A percentile compares a stretch with the other conserved stretches of the same genome.
phyloP scores from a whole-genome alignment of 2,113 vertebrate species.

The Orientallactaga bullata region DNA sequence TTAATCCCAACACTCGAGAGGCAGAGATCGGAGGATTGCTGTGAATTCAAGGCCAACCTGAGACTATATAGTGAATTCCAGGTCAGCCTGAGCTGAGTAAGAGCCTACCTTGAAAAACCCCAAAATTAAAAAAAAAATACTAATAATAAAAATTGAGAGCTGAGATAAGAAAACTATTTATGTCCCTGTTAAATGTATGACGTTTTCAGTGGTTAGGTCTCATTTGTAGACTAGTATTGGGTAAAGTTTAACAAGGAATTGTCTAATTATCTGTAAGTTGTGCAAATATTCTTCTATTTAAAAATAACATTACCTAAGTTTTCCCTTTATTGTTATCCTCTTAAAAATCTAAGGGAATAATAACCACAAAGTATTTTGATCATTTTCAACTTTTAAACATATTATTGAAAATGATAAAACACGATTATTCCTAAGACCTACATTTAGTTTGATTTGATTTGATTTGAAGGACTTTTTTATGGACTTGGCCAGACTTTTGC shows the following conservation, averaged over 20 bases:
- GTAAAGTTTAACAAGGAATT: neutral
- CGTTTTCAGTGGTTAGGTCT: neutral
- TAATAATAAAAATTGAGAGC: neutral
- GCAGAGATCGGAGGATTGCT: no score
- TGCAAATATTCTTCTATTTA: neutral
- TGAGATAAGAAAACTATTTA: neutral
- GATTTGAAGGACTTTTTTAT: neutral
- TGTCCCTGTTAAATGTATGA: neutral
- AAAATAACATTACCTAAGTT: neutral
- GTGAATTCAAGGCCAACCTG: no score
- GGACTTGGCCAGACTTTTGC: neutral
- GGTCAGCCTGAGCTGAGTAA: no score
- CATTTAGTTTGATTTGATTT: neutral
- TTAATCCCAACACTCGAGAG: no score
- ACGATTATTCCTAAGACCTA: rapidly evolving
- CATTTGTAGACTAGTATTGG: neutral
- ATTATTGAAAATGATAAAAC: neutral
- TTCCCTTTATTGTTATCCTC: neutral
- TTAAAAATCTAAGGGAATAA: neutral
- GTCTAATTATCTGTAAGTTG: neutral
- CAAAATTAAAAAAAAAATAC: no score
- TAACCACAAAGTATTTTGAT: neutral
- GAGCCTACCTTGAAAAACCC: no score
- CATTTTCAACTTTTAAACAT: neutral
- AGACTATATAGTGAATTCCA: no score